These are phyloP conservation scores for Pipistrellus pipistrellus DNA, from an alignment of 2,797 vertebrate species.

Conservation along the genomic window DNA sequence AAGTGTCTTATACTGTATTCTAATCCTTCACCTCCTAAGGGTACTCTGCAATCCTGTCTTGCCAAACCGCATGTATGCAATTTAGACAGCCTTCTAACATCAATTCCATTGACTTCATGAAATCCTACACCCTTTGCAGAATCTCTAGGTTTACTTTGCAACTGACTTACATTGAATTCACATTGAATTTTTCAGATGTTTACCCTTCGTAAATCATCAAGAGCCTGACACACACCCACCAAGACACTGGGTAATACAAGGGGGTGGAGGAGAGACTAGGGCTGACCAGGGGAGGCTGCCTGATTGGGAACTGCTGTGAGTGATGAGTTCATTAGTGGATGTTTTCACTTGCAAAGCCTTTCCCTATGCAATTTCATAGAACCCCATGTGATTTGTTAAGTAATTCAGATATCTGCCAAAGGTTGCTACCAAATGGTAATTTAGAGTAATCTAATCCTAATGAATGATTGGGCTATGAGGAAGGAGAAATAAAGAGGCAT, in stretches of 20 bases:
- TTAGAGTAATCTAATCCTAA: conserved; percentile 53
- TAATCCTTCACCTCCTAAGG: background rate
- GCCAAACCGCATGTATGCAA: background rate
- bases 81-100: background rate
- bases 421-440: conserved; percentile 33
- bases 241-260: background rate
- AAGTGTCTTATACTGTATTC: conserved; percentile 16
- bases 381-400: background rate
- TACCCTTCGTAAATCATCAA: background rate
- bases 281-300: background rate
- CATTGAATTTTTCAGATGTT: background rate
- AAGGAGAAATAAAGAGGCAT: background rate
- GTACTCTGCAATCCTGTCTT: background rate
- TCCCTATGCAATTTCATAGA: background rate
- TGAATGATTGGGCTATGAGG: background rate
- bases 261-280: background rate
- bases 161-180: background rate
- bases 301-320: background rate
- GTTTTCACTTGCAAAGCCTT: conserved; percentile 6
- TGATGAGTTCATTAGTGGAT: background rate
- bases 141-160: background rate
- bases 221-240: background rate
- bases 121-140: background rate
- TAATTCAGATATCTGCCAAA: background rate
- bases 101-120: background rate